Base-by-base conservation (phyloP, 1,140 invertebrate species). In the Pogonognathellus flavescens region DNA sequence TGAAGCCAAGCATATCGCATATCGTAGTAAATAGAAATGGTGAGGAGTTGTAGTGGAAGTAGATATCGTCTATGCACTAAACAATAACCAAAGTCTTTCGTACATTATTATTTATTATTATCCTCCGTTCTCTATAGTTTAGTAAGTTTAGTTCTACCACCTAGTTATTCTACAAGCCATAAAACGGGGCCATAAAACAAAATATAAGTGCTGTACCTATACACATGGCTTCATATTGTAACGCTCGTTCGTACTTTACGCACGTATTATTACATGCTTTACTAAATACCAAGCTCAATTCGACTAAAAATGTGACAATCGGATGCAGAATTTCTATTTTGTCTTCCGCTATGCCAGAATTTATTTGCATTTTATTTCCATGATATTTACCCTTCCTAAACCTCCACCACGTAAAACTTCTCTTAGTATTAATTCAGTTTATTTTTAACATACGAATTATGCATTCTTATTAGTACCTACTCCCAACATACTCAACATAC, bases 151-250 rank as follows among this genome's bases (percentile, higher is more conserved):
- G 16, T 25, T n/a, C 41, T 31, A 76, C 25, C 16, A 76, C 70
- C 25, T 76, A 76, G 70, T 76, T 50, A 76, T 18, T 76, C 25
- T 76, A 76, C 25, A 50, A 50, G 41, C 41, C 70, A 76, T 76
- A 76, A 76, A 76, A 76, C 70, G 10, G 41, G 41, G 70, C 31
- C 41, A 50, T 76, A 76, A 76, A 76, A 76, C 70, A 50, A 1
- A 41, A 41, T 41, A 41, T 57, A 57, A 13, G 53, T 2, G 11
- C n/a, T n/a, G n/a, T n/a, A 57, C 53, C 11, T 57, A 57, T n/a
- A 13, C 53, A 57, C 53, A 4, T 57, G 6, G 31, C 31, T 6
- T 1, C 62, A 66, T 22, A 66, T 25, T 66, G 20, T 66, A 66
- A 66, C 25, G 11, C 22, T 10, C 10, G 25, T 66, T 20, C 8